Conservation (phyloP, 2,113 vertebrate species). For the Gopherus flavomarginatus region DNA sequence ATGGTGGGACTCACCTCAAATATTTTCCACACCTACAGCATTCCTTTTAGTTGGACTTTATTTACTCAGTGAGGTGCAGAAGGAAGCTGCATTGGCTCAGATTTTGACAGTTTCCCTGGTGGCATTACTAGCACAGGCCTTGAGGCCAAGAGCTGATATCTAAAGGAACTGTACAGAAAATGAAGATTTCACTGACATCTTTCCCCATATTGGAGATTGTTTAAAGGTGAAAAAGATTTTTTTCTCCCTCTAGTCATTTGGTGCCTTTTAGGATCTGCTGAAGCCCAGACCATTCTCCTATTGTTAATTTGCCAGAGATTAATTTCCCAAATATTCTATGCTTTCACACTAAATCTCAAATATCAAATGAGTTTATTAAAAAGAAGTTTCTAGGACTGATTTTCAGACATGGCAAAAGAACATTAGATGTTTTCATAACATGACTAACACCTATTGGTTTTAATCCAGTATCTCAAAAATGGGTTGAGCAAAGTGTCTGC, state of each 20-base stretch:
- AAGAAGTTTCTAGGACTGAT: too few relatives aligned
- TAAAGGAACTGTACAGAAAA: neutral
- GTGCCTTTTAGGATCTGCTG: neutral
- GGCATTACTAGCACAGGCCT: neutral
- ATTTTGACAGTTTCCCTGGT: neutral
- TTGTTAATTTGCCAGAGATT: neutral
- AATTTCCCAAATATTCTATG: neutral
- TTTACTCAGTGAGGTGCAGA: neutral
- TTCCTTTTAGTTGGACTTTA: neutral
- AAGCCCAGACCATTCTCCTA: neutral
- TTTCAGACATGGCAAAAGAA: neutral
- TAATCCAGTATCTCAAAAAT: neutral
- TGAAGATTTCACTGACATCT: neutral
- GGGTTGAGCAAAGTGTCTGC: accelerated
- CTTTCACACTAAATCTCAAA: neutral
- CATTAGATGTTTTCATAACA: neutral
- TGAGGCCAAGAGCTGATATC: neutral
- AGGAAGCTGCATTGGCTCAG: neutral
- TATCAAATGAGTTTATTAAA: neutral
- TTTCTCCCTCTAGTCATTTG: neutral
- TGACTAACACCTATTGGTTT: neutral
- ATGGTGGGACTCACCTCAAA: neutral
- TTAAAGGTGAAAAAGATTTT: accelerated
- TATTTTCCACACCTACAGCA: neutral
- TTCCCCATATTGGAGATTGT: neutral